Evolutionary conservation across 2,888 invertebrate species (phyloP), one percentile per base, ranked within the genome.

Genomic region (Clitarchus hookeri): DNA sequence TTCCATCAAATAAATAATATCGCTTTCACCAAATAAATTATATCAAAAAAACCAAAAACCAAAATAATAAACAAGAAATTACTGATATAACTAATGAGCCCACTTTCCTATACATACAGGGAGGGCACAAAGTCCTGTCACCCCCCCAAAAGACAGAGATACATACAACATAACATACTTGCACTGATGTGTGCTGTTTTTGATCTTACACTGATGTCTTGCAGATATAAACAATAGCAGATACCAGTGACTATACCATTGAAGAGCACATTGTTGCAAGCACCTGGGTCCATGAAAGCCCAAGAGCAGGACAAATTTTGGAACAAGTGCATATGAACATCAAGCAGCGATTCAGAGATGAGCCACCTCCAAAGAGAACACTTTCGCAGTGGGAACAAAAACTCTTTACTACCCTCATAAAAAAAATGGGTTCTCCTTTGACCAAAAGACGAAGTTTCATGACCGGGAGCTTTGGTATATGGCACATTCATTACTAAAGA

Each of bases 361-460:
- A 36, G 36, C 36, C 36, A 36, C 53, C 53, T 53, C 53, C 8
- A 53, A 12, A 53, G 19, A 12, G 19, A 65, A 65, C 65, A 65
- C n/a, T 65, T 65, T 19, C 16, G 65, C 65, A n/a, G 44, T 84
- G 0, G 77, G 44, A 25, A 11, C 26, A 25, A 44, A 26, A 77
- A 77, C 25, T 84, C 26, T 84, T 27, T 9, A 84, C n/a, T 77
- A 44, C 84, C 27, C 36, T 77, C 78, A 77, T 36, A 84, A 84
- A 78, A n/a, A 84, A 36, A 16, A 77, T n/a, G 44, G n/a, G 44
- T 23, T 65, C 65, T 65, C 1, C 3, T 65, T 65, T 65, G 65
- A 65, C 23, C 65, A 65, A 65, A 65, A 65, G 65, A 23, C 65
- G 23, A 65, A 6, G n/a, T 65, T 65, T 23, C 65, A 19, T 65